Conservation (phyloP, 37 sponge, comb jelly and placozoan genomes). For the Spongilla lacustris region DNA sequence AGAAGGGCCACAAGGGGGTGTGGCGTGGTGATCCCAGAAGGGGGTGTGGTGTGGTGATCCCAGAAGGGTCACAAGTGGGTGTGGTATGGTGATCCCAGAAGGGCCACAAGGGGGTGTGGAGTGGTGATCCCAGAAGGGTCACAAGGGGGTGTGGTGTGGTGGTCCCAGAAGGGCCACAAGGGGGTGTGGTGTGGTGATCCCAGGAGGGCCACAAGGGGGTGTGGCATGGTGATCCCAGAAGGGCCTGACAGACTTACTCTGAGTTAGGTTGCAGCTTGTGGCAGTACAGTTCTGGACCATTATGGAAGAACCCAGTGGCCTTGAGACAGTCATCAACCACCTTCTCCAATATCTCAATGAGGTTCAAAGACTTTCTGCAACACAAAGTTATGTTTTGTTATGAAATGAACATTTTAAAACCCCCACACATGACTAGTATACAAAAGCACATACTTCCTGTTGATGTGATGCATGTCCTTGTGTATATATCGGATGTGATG, state of each 20-base stretch:
- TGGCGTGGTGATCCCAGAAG: too few relatives aligned
- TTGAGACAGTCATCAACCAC: slow-evolving; percentile 67
- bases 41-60: too few relatives aligned
- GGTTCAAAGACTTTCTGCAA: slow-evolving; percentile 62
- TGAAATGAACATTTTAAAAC: too few relatives aligned
- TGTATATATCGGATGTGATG: slow-evolving; percentile 88
- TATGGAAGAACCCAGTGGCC: slow-evolving; percentile 90
- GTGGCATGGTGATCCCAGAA: background rate
- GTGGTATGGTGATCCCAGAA: too few relatives aligned
- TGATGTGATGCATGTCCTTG: slow-evolving; percentile 93
- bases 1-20: too few relatives aligned
- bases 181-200: too few relatives aligned
- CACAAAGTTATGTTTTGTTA: too few relatives aligned
- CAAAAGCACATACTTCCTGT: slow-evolving; percentile 61
- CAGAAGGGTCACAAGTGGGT: too few relatives aligned
- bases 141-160: too few relatives aligned
- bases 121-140: too few relatives aligned
- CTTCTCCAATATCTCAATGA: slow-evolving; percentile 88
- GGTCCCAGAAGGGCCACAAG: too few relatives aligned
- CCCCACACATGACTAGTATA: background rate
- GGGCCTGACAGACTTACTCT: slow-evolving; percentile 46
- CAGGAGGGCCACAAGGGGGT: background rate
- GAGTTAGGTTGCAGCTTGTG: slow-evolving; percentile 60
- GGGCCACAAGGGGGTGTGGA: too few relatives aligned
- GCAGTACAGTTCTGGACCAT: slow-evolving; percentile 78